Evolutionary conservation across 2,888 invertebrate genomes (phyloP), one percentile per base, ranked within the genome.

Genomic region (Pseudeuparius sepicola): DNA sequence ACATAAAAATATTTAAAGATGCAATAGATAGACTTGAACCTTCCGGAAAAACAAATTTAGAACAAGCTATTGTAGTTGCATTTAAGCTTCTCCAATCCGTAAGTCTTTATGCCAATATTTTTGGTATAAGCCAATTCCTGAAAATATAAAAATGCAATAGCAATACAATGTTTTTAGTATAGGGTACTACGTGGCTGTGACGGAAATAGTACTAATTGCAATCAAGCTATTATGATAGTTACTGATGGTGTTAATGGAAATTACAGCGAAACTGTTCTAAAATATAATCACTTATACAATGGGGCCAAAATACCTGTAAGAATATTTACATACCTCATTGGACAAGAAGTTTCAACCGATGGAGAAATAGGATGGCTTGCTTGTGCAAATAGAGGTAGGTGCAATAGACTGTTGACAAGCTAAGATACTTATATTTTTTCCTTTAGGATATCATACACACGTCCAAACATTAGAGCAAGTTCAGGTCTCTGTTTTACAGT

Each of bases 381-480:
- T 1, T 97, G 97, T 58, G 68, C 78, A 27, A 97, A 97, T 64
- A 77, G 92, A 67, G 93, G 88, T 78, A 60, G 54, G 31, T 20
- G n/a, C n/a, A 20, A n/a, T 20, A 7, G 20, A 6, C n/a, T 20
- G 7, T 20, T 20, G 20, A 6, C 20, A n/a, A 7, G 20, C 20
- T 20, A 20, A 20, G n/a, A 7, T 20, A 7, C 6, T n/a, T 20
- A 7, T 20, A n/a, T 20, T 20, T 20, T n/a, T 20, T 6, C n/a
- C n/a, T 39, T 14, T 30, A 85, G 90, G 94, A n/a, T 92, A 79
- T 59, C 93, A 84, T 64, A 84, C 87, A 2, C 96, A 96, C 59
- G 88, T 98, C 10, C 85, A 88, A 47, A 88, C 92, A 0, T 72
- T 96, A 52, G 92, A 94, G 49, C 96, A 98, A 63, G 94, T 96